phyloP scores from a whole-genome alignment of 2,113 vertebrate genomes.

The Mastomys natalensis region DNA sequence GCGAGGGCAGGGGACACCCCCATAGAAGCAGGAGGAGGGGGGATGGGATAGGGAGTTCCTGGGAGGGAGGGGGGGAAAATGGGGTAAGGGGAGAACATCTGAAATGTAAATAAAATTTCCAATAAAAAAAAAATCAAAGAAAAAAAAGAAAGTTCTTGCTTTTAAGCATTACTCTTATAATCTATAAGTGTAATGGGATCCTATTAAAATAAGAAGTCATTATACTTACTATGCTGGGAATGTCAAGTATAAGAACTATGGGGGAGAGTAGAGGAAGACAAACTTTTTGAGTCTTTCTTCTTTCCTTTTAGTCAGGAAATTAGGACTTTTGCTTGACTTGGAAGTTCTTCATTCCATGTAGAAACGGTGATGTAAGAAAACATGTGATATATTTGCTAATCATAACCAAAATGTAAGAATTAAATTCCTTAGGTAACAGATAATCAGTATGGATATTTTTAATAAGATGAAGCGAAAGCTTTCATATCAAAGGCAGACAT shows the following conservation, averaged over 20 bases:
- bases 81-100: no score
- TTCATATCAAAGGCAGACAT: background rate
- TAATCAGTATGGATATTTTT: background rate
- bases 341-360: slow-evolving; percentile 70
- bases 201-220: background rate
- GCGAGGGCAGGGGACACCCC: no score
- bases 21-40: no score
- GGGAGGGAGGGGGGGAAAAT: no score
- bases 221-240: background rate
- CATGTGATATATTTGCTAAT: background rate
- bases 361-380: slow-evolving; percentile 55
- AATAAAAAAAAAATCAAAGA: no score
- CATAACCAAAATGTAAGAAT: background rate
- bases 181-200: slow-evolving; percentile 8
- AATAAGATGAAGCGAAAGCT: background rate
- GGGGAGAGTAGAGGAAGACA: slow-evolving; percentile 18
- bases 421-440: background rate
- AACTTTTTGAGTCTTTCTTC: slow-evolving; percentile 23
- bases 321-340: background rate
- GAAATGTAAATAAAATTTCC: no score
- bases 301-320: background rate
- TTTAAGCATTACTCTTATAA: background rate
- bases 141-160: slow-evolving; percentile 20
- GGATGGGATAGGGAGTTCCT: no score
- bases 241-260: background rate